Conservation (phyloP, 2,113 vertebrate genomes). For the Sporophila hypoxantha region DNA sequence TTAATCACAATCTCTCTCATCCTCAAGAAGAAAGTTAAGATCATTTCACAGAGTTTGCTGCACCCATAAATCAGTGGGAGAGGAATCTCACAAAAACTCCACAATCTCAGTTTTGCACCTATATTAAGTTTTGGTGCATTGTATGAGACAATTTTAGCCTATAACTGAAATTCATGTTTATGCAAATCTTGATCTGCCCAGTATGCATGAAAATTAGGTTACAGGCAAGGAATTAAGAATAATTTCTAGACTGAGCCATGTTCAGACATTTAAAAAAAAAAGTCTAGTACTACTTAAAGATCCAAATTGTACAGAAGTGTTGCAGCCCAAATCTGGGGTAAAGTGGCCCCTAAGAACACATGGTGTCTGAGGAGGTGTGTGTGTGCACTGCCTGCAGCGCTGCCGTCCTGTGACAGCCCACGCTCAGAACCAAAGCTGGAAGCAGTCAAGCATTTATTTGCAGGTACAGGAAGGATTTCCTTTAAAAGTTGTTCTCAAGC, state of each 20-base stretch:
- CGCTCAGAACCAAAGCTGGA: accelerated
- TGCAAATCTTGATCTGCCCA: background rate
- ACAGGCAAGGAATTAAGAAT: background rate
- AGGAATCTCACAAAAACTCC: background rate
- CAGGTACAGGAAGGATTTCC: background rate
- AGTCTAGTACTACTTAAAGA: background rate
- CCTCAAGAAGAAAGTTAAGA: background rate
- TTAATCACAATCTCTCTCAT: background rate
- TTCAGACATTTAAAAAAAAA: background rate
- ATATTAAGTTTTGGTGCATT: background rate
- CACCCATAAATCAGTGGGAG: background rate
- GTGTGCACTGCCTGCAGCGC: background rate
- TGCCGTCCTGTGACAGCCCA: accelerated
- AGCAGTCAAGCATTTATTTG: background rate
- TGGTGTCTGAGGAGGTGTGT: too few species aligned
- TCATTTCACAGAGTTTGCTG: background rate
- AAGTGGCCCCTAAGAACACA: background rate
- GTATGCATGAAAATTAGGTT: background rate
- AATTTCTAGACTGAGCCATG: background rate
- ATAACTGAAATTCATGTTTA: background rate
- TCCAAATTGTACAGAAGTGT: background rate
- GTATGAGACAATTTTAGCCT: background rate
- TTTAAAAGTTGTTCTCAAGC: background rate
- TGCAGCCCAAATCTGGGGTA: background rate
- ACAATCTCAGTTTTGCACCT: background rate